phyloP scores from a whole-genome alignment of 2,113 vertebrate species.

The Atlantisia rogersi region DNA sequence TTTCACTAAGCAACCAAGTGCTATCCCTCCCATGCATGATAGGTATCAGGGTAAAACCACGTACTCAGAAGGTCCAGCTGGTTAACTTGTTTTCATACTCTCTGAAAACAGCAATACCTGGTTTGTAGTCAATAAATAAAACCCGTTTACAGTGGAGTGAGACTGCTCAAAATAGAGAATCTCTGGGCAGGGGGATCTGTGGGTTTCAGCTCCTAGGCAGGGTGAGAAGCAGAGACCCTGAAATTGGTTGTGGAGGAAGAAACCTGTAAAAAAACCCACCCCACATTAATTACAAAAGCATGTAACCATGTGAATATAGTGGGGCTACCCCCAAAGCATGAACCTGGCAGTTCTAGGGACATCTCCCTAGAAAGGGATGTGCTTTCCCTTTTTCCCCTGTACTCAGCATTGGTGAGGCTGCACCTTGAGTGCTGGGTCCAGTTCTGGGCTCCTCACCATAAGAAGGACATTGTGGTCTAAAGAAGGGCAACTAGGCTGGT shows the following conservation, averaged over 20 bases:
- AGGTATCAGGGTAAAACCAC: neutral
- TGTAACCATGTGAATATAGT: neutral
- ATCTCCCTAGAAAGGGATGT: too few species aligned
- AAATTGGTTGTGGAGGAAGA: neutral
- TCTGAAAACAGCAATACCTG: neutral
- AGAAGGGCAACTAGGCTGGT: too few species aligned
- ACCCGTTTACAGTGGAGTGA: neutral
- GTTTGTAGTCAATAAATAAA: neutral
- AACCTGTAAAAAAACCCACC: neutral
- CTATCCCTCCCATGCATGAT: neutral
- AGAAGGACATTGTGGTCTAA: too few species aligned
- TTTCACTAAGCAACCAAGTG: neutral
- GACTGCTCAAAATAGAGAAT: neutral
- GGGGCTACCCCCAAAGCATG: neutral
- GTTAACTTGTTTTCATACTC: neutral
- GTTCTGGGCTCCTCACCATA: too few species aligned
- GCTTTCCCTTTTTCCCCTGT: too few species aligned
- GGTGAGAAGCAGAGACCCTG: neutral
- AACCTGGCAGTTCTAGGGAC: neutral
- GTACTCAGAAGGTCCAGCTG: neutral
- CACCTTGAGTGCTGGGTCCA: too few species aligned
- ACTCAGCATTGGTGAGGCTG: too few species aligned
- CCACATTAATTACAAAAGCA: neutral
- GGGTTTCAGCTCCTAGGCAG: neutral
- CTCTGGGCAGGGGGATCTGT: neutral